phyloP scores from a whole-genome alignment of 2,113 vertebrate species.

The Clarias macrocephalus region DNA sequence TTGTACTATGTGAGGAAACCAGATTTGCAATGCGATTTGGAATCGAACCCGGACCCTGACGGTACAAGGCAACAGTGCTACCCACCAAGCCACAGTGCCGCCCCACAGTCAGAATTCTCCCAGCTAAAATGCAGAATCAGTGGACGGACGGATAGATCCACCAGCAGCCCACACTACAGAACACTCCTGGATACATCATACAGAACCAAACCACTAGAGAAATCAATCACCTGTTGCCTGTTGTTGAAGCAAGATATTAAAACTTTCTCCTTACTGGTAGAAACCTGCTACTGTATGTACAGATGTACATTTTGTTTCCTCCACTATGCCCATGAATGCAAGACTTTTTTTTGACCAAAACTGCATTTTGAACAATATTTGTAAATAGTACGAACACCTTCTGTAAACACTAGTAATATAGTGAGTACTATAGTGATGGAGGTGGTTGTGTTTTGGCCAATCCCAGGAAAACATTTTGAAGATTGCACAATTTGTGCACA shows the following conservation, averaged over 20 bases:
- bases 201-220: neutral
- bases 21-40: no score
- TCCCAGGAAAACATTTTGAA: neutral
- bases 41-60: no score
- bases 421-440: neutral
- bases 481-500: neutral
- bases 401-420: neutral
- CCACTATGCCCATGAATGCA: neutral
- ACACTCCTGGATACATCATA: neutral
- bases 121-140: neutral
- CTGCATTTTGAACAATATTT: neutral
- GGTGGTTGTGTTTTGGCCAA: neutral
- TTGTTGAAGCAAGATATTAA: neutral
- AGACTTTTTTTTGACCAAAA: neutral
- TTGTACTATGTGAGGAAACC: no score
- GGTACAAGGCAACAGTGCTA: no score
- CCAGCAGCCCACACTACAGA: neutral
- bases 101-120: neutral
- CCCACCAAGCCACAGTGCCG: no score
- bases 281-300: neutral
- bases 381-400: neutral
- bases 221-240: neutral
- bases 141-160: neutral
- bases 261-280: neutral
- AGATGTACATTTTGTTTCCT: neutral